Evolutionary conservation across 2,888 invertebrate species (phyloP).

Genomic region (Helleia helle): DNA sequence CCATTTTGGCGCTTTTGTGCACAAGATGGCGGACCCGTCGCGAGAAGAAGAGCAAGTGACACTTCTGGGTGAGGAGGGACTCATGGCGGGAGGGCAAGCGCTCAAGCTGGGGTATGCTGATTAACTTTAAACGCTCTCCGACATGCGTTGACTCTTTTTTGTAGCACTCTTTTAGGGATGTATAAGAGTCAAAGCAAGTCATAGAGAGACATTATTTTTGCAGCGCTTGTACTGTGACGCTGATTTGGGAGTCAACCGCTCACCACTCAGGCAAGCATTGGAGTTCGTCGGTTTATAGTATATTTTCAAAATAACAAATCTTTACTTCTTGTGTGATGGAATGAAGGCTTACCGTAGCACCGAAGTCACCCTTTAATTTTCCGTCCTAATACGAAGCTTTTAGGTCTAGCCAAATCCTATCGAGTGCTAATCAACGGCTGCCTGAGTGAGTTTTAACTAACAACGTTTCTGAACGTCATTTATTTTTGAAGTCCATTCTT

Average conservation of each 20-base stretch:
- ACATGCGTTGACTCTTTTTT: conserved; percentile 50
- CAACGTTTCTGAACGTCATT: conserved; percentile 50
- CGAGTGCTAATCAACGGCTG: conserved; percentile 71
- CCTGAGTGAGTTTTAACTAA: conserved; percentile 73
- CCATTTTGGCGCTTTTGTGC: conserved; percentile 70
- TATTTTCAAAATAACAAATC: conserved; percentile 61
- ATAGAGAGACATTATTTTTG: conserved; percentile 76
- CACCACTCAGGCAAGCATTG: conserved; percentile 85
- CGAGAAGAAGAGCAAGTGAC: conserved; percentile 97
- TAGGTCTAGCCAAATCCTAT: conserved; percentile 37
- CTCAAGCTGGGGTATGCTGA: conserved; percentile 95
- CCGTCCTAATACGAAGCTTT: conserved; percentile 43
- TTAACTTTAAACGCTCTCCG: conserved; percentile 46
- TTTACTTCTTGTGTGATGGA: conserved; percentile 67
- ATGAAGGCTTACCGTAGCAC: conserved; percentile 65
- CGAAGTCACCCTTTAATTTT: conserved; percentile 32
- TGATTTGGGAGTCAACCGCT: conserved; percentile 82
- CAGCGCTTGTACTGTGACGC: conserved; percentile 83
- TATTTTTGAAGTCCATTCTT: conserved; percentile 71
- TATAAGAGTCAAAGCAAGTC: conserved; percentile 61
- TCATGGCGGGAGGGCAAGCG: conserved; percentile 96
- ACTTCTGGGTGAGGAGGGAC: conserved; percentile 96
- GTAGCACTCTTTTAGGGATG: conserved; percentile 10
- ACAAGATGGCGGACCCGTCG: conserved; percentile 97
- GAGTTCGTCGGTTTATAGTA: conserved; percentile 73